phyloP scores from a whole-genome alignment of 1,140 invertebrate genomes.

The Drosophila ananassae region DNA sequence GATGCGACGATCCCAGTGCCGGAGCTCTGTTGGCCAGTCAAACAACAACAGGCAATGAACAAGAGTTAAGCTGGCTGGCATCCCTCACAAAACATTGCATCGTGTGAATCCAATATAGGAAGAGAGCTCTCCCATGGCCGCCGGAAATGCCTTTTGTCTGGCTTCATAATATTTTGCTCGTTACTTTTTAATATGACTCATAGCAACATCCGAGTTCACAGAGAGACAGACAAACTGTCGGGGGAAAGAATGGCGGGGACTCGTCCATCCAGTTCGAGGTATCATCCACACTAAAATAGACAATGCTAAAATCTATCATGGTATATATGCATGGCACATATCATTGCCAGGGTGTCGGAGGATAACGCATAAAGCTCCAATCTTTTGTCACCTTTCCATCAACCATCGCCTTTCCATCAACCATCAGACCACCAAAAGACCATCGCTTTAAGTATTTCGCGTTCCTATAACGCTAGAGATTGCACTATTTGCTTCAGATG shows the following conservation, averaged over 20 bases:
- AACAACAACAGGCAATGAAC: constrained; percentile 57
- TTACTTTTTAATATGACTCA: constrained; percentile 82
- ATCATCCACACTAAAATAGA: constrained; percentile 69
- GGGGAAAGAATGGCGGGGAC: constrained; percentile 3
- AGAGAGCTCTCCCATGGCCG: constrained; percentile 20
- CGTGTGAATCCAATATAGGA: constrained; percentile 78
- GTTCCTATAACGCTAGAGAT: no score
- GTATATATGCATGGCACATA: no score
- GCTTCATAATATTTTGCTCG: constrained; percentile 81
- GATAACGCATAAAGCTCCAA: constrained; percentile 82
- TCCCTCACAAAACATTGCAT: constrained; percentile 55
- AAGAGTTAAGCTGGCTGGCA: constrained; percentile 51
- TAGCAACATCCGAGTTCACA: constrained; percentile 68
- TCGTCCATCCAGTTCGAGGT: constrained; percentile 20
- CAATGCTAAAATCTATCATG: constrained; percentile 78
- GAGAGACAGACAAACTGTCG: constrained; percentile 27
- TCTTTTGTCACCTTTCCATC: constrained; percentile 83
- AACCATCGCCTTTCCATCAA: no score
- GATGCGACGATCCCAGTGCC: background rate
- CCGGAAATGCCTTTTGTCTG: constrained; percentile 80
- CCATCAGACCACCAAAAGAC: no score
- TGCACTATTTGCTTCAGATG: no score
- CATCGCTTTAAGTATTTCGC: no score
- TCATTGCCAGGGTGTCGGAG: constrained; percentile 67
- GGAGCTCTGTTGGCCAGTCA: constrained; percentile 27